Percentiles rank a stretch among this genome's conserved stretches.
Conservation (phyloP, 2,888 invertebrate species). For the Eristalis tenax region DNA sequence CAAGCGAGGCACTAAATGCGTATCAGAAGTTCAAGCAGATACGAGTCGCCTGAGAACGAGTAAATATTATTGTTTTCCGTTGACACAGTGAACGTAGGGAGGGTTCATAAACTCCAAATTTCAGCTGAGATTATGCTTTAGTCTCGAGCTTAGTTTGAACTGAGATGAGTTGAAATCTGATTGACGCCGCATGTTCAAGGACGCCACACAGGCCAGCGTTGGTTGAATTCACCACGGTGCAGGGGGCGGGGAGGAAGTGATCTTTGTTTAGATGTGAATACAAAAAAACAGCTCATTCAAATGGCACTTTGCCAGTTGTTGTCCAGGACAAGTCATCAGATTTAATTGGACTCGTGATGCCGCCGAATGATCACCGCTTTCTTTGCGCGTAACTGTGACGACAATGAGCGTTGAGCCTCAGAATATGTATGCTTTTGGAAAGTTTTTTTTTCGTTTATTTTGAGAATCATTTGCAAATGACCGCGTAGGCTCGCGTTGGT, state of each 20-base stretch:
- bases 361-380: not conserved
- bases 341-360: not conserved
- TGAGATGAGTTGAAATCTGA: not conserved
- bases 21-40: slow-evolving; percentile 11
- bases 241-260: not conserved
- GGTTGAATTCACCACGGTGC: not conserved
- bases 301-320: not conserved
- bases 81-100: not conserved
- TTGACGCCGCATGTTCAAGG: not conserved
- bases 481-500: not conserved
- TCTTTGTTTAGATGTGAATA: not conserved
- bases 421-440: not conserved
- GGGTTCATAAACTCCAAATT: not conserved
- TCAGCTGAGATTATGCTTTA: not conserved
- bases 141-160: not conserved
- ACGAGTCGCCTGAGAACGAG: not conserved
- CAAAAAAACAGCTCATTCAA: not conserved
- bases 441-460: not conserved
- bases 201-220: not conserved
- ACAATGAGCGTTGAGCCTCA: not conserved
- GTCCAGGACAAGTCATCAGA: not conserved
- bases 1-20: slow-evolving; percentile 17
- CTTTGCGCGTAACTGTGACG: not conserved
- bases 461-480: not conserved
- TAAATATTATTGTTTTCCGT: slow-evolving; percentile 32